Evolutionary conservation across 2,113 vertebrate genomes (phyloP), one percentile per base, ranked within the genome.

Genomic region (Sapajus apella): DNA sequence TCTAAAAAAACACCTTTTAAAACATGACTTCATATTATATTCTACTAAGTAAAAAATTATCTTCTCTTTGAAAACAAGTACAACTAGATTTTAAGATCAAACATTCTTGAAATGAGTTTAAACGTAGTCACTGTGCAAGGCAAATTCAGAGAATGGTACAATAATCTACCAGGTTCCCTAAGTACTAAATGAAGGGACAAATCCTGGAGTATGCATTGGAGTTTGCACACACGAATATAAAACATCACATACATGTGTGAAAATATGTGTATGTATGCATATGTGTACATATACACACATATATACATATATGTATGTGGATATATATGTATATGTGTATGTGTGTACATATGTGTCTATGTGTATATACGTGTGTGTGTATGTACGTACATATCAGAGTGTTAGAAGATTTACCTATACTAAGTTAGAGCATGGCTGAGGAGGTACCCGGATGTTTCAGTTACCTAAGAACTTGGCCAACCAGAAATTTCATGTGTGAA

Each of bases 41-140:
- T 95, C 55, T 82, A 73, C 27, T 84, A 68, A 95, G 55, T 66
- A 88, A 81, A 81, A 94, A 75, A 73, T 58, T 37, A 45, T 17
- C n/a, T 55, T 37, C 9, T 94, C 47, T 85, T 64, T 93, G 50
- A 93, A 86, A 92, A 37, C 66, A 80, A 23, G 32, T 43, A 35
- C 87, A 82, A 32, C 37, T 7, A 14, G 25, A 91, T 93, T 92
- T 91, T 40, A 80, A 94, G 17, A 75, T 75, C 20, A 35, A 64
- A 87, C n/a, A 37, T 50, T 90, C 93, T 87, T 75, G n/a, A 90
- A 92, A 43, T 52, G 86, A 45, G 6, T 45, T 64, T 87, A 84
- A 91, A 81, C n/a, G 47, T 4, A 52, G 45, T 45, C 13, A 32
- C 12, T 37, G 37, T 23, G 7, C 32, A 86, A 87, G 37, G 56